Conservation (phyloP, 1,140 invertebrate genomes). For the Vollenhovia emeryi region DNA sequence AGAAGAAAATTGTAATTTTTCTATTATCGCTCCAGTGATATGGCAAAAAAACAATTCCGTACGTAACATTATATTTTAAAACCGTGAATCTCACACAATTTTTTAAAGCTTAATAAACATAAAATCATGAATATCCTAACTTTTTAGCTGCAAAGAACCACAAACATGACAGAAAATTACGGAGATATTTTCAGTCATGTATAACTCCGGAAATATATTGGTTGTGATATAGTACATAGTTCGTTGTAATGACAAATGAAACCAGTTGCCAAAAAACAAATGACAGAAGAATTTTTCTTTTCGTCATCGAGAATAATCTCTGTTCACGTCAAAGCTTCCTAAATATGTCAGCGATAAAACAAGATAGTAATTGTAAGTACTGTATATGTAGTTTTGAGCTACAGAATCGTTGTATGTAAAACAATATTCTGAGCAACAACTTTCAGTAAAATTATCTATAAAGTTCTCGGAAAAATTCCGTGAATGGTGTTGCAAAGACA, state of each 20-base stretch:
- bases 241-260: background rate
- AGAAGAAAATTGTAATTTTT: background rate
- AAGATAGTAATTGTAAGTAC: background rate
- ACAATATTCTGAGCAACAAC: background rate
- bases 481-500: background rate
- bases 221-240: too few relatives aligned
- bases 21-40: background rate
- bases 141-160: background rate
- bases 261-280: background rate
- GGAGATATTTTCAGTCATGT: constrained; percentile 6
- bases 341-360: background rate
- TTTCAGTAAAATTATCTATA: background rate
- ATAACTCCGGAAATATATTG: constrained; percentile 16
- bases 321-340: background rate
- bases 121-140: background rate
- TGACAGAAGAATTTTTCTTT: background rate
- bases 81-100: background rate
- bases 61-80: background rate
- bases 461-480: background rate
- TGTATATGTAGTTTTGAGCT: too few relatives aligned
- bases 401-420: background rate
- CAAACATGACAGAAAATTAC: background rate
- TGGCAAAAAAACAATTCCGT: background rate
- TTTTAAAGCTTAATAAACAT: background rate
- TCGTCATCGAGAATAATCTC: background rate